phyloP scores from a whole-genome alignment of 2,888 invertebrate species.

The Strigamia maritima region DNA sequence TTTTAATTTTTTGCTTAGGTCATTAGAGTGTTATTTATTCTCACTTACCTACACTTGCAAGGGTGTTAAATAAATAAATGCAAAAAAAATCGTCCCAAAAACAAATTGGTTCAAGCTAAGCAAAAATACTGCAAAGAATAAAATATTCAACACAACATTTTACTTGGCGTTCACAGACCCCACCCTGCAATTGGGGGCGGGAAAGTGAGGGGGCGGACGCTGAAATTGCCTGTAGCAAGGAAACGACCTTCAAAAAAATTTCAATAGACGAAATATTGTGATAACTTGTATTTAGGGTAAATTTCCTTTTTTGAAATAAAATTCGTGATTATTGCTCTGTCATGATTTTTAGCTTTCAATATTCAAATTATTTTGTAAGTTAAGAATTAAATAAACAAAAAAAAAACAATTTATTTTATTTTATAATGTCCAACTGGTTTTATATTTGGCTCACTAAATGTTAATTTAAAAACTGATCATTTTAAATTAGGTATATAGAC shows the following conservation, averaged over 20 bases:
- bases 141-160: conserved; percentile 18
- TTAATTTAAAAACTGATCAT: background rate
- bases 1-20: conserved; percentile 5
- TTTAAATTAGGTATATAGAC: background rate
- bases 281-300: conserved; percentile 4
- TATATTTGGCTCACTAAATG: background rate
- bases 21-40: conserved; percentile 29
- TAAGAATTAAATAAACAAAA: too few species aligned
- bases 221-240: background rate
- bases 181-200: conserved; percentile 28
- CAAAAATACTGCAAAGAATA: background rate
- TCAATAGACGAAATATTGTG: background rate
- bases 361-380: too few species aligned
- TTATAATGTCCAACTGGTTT: background rate
- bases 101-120: background rate
- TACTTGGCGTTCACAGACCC: conserved; percentile 24
- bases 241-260: conserved; percentile 29
- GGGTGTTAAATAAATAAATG: conserved; percentile 1
- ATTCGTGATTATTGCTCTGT: too few species aligned
- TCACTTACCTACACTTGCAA: background rate
- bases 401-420: too few species aligned
- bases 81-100: background rate
- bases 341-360: too few species aligned
- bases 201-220: conserved; percentile 21
- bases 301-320: too few species aligned